Conservation (phyloP, 2,113 vertebrate genomes). For the Cephalophus harveyi region DNA sequence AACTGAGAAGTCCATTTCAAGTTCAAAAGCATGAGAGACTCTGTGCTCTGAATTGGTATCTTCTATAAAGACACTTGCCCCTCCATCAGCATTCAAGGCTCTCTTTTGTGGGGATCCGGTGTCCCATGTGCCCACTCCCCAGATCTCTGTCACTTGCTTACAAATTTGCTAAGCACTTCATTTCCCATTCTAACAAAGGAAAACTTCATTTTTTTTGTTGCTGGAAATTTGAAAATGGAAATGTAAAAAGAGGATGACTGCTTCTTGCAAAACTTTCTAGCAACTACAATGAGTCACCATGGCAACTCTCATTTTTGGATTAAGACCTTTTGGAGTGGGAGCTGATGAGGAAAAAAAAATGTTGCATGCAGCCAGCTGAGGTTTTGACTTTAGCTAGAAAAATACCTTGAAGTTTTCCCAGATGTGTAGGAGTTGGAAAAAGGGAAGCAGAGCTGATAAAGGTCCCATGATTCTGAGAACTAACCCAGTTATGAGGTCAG, state of each 20-base stretch:
- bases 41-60: background rate
- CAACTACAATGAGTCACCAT: conserved; percentile 54
- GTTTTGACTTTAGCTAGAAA: conserved; percentile 26
- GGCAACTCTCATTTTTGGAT: conserved; percentile 38
- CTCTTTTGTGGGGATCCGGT: background rate
- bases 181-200: background rate
- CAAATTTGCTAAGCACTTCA: background rate
- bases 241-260: background rate
- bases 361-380: background rate
- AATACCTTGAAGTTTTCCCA: background rate
- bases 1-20: background rate
- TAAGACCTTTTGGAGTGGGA: conserved; percentile 47
- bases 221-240: conserved; percentile 30
- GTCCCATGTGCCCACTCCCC: background rate
- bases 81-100: background rate
- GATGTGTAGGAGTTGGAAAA: background rate
- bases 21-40: background rate
- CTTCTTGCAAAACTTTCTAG: conserved; percentile 47
- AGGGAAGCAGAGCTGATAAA: background rate
- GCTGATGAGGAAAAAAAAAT: background rate
- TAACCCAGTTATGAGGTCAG: background rate
- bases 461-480: background rate
- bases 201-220: conserved; percentile 13
- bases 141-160: background rate
- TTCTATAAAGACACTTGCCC: background rate